Evolutionary conservation across 1,140 invertebrate species (phyloP).

Genomic region (Cyclina sinensis): DNA sequence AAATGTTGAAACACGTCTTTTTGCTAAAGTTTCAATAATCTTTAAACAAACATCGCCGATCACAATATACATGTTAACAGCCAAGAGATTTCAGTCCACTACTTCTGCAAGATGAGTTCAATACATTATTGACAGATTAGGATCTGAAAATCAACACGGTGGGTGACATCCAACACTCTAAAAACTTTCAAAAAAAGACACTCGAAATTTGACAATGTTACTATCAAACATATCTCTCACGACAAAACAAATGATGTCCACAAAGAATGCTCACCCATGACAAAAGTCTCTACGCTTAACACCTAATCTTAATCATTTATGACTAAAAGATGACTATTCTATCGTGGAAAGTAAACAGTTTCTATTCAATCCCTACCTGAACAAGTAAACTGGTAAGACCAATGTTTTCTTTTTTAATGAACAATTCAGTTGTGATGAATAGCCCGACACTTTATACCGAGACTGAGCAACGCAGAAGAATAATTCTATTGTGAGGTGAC

Average conservation of each 20-base stretch:
- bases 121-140: constrained; percentile 26
- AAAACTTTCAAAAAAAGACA: constrained; percentile 10
- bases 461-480: neutral
- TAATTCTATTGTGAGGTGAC: constrained; percentile 5
- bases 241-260: constrained; percentile 12
- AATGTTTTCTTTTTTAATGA: constrained; percentile 22
- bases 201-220: constrained; percentile 1
- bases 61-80: constrained; percentile 9
- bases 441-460: neutral
- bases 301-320: constrained; percentile 29
- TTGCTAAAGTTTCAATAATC: constrained; percentile 6
- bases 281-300: constrained; percentile 9
- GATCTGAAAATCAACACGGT: constrained; percentile 20
- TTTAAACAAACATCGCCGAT: constrained; percentile 18
- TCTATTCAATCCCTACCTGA: neutral
- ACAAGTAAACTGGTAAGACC: neutral
- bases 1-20: neutral
- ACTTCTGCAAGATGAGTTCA: constrained; percentile 4
- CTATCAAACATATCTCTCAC: neutral
- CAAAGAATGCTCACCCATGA: constrained; percentile 12
- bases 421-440: neutral
- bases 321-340: neutral
- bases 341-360: neutral
- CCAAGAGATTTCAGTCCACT: neutral
- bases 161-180: constrained; percentile 16